Evolutionary conservation across 1,140 invertebrate species (phyloP).

Genomic region (Lordiphosa stackelbergi): DNA sequence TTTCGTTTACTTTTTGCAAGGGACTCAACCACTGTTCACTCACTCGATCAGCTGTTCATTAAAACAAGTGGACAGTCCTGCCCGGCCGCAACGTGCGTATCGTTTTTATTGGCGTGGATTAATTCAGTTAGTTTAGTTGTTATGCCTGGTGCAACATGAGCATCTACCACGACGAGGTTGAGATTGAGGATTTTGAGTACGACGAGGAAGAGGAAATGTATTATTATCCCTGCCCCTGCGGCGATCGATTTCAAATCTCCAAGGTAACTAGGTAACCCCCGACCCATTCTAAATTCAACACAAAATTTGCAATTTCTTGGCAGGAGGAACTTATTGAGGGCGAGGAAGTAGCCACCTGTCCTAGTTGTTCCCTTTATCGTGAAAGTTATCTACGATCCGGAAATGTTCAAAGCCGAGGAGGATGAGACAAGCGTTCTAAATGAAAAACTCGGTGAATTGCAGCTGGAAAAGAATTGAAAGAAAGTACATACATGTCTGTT

Average conservation of each 20-base stretch:
- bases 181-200: conserved; percentile 99
- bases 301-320: not conserved
- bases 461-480: conserved; percentile 61
- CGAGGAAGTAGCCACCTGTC: conserved; percentile 98
- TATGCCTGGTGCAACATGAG: conserved; percentile 81
- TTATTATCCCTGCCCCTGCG: conserved; percentile 99
- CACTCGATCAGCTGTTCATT: too few species aligned
- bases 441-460: conserved; percentile 65
- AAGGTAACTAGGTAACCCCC: conserved; percentile 80
- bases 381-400: conserved; percentile 93
- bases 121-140: not conserved
- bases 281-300: not conserved
- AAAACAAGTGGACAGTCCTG: too few species aligned
- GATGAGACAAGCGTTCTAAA: conserved; percentile 63
- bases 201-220: conserved; percentile 97
- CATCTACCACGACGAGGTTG: conserved; percentile 98
- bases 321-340: conserved; percentile 91
- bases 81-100: conserved; percentile 41
- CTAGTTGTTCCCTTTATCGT: conserved; percentile 97
- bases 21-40: too few species aligned
- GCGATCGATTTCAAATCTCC: conserved; percentile 96
- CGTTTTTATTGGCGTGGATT: conserved; percentile 25
- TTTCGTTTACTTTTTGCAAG: too few species aligned
- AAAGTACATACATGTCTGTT: not conserved
- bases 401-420: conserved; percentile 73